Conservation (phyloP, 2,888 invertebrate genomes). For the Eristalis tenax region DNA sequence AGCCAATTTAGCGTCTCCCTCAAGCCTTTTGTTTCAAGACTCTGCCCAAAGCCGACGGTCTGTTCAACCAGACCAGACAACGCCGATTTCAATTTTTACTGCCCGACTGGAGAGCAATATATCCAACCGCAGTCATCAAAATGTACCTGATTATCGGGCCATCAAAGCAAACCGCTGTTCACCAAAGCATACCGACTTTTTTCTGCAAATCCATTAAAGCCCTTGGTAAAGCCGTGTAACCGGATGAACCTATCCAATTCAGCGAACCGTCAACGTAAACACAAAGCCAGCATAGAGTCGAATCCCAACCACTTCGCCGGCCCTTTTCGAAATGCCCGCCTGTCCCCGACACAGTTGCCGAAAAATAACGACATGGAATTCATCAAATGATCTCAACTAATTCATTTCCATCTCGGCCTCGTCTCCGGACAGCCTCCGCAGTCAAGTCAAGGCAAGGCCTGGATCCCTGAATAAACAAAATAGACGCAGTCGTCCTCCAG, state of each 20-base stretch:
- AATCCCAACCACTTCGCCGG: background rate
- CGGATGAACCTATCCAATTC: background rate
- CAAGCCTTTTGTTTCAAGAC: too few species aligned
- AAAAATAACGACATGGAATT: background rate
- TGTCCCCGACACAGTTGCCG: background rate
- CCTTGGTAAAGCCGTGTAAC: background rate
- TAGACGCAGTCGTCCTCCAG: background rate
- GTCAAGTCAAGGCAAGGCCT: background rate
- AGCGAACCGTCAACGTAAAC: background rate
- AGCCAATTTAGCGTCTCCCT: too few species aligned
- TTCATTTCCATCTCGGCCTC: background rate
- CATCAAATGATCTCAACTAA: background rate
- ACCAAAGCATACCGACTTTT: too few species aligned
- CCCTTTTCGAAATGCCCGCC: background rate
- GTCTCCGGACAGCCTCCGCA: background rate
- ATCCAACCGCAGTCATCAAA: too few species aligned
- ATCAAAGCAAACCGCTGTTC: too few species aligned
- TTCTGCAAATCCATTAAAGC: background rate
- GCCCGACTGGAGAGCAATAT: too few species aligned
- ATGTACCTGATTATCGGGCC: too few species aligned
- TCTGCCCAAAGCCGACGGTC: too few species aligned
- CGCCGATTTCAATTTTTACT: too few species aligned
- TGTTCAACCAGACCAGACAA: too few species aligned
- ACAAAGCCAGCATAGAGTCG: background rate
- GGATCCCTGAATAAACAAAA: background rate